Conservation (phyloP, 2,113 vertebrate genomes). For the Anhinga anhinga region DNA sequence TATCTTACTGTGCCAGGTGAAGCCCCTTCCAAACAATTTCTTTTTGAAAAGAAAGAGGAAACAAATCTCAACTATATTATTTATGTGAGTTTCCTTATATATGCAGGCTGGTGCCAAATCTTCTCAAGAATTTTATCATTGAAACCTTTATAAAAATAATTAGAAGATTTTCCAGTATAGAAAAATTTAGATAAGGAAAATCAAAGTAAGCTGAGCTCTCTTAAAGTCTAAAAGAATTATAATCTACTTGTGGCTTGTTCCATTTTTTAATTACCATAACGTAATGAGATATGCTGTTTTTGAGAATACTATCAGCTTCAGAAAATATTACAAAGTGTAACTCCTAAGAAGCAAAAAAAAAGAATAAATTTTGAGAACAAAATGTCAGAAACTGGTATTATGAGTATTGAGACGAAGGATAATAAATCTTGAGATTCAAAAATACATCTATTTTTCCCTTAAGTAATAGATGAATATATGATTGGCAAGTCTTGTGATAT, state of each 20-base stretch:
- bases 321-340: background rate
- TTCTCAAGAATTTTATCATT: background rate
- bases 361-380: background rate
- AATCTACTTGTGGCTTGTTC: background rate
- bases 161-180: background rate
- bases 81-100: background rate
- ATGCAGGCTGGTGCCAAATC: background rate
- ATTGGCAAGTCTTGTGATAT: background rate
- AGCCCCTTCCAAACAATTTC: accelerated
- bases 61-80: background rate
- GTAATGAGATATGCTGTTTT: background rate
- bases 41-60: background rate
- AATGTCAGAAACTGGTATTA: background rate
- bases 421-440: background rate
- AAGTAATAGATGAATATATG: background rate
- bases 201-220: background rate
- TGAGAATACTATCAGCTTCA: background rate
- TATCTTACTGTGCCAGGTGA: background rate
- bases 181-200: background rate
- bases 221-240: background rate
- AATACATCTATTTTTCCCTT: background rate
- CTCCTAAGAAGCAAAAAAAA: background rate
- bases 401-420: background rate
- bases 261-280: background rate
- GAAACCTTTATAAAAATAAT: background rate